These are phyloP conservation scores for Limnephilus rhombicus DNA, from an alignment of 2,888 invertebrate genomes.

Conservation along the genomic window DNA sequence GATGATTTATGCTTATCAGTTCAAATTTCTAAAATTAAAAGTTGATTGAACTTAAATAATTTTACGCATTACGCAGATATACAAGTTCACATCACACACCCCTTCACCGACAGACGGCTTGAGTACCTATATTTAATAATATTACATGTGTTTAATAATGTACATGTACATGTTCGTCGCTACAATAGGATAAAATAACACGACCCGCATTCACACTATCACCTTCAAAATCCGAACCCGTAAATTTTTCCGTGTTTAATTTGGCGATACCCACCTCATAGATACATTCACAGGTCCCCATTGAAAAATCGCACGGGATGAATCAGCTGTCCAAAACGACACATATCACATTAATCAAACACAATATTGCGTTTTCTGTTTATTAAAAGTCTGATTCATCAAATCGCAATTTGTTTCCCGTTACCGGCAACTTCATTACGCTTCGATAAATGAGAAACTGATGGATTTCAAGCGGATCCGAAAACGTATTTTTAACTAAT, in stretches of 20 bases:
- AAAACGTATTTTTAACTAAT: background rate
- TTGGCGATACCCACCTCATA: background rate
- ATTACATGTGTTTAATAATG: background rate
- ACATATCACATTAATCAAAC: background rate
- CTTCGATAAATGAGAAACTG: background rate
- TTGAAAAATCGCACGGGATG: background rate
- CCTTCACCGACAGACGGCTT: no score
- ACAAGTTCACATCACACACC: no score
- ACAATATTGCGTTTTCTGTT: background rate
- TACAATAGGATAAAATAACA: background rate
- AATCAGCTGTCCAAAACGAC: background rate
- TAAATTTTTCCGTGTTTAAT: background rate
- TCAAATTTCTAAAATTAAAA: no score
- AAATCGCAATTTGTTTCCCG: slow-evolving; percentile 1
- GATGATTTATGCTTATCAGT: no score
- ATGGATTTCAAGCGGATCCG: background rate
- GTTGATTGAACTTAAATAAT: no score
- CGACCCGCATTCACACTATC: background rate
- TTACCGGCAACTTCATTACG: background rate
- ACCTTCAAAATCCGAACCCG: background rate
- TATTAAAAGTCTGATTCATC: slow-evolving; percentile 7
- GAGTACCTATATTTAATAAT: no score
- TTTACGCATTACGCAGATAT: no score
- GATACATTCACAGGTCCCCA: background rate
- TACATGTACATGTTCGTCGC: background rate